Percentiles rank a stretch among this genome's conserved stretches.
Evolutionary conservation across 2,888 invertebrate genomes (phyloP).

Genomic region (Rutpela maculata): DNA sequence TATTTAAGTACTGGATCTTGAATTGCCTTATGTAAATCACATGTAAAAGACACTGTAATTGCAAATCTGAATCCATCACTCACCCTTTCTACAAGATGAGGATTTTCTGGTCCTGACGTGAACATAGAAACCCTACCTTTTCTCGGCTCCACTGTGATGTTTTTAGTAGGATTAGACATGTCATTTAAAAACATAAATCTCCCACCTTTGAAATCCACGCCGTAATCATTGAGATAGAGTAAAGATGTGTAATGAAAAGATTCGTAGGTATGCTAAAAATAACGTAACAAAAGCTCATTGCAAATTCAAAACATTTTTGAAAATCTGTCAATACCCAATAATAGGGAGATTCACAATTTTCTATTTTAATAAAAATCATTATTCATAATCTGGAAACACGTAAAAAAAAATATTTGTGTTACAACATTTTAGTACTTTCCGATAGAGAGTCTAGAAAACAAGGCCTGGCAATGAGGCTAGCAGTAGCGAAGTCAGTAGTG

Average conservation of each 20-base stretch:
- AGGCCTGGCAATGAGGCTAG: no score
- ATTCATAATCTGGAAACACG: no score
- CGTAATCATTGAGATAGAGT: slow-evolving; percentile 86
- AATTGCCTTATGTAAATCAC: slow-evolving; percentile 81
- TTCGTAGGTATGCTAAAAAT: slow-evolving; percentile 85
- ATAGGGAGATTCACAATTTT: no score
- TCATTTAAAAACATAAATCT: slow-evolving; percentile 86
- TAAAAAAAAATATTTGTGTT: no score
- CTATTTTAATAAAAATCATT: no score
- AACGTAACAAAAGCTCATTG: slow-evolving; percentile 15
- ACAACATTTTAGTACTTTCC: no score
- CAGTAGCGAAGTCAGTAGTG: no score
- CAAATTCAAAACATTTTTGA: background rate
- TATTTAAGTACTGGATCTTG: slow-evolving; percentile 74
- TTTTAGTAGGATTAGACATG: slow-evolving; percentile 76
- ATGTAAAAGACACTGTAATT: slow-evolving; percentile 89
- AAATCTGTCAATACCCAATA: background rate
- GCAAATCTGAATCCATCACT: slow-evolving; percentile 86
- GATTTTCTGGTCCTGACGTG: slow-evolving; percentile 91
- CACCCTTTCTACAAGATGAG: slow-evolving; percentile 88
- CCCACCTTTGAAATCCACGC: slow-evolving; percentile 87
- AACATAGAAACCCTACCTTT: slow-evolving; percentile 88
- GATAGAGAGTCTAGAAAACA: no score
- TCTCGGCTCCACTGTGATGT: slow-evolving; percentile 85
- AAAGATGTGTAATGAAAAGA: slow-evolving; percentile 92